Evolutionary conservation across 2,797 vertebrate genomes (phyloP), one percentile per base, ranked within the genome.

Genomic region (Miichthys miiuy): DNA sequence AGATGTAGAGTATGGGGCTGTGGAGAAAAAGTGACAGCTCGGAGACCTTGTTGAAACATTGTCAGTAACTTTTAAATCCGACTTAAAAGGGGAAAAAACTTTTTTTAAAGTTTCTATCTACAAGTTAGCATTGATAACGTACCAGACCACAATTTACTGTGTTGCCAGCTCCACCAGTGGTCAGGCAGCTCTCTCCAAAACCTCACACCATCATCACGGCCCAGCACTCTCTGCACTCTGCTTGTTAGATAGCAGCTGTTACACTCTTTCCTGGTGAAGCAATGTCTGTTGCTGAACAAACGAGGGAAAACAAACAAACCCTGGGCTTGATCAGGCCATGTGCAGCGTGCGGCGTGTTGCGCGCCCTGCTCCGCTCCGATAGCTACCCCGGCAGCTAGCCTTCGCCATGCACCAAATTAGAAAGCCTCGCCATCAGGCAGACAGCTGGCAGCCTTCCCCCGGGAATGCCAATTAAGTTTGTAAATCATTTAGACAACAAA

Each of bases 401-500:
- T 89, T 85, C 87, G 68, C 89, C 85, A 77, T 88, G 87, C 88
- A 92, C 89, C 93, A 95, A 95, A 96, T 96, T 95, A 96, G 92
- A 94, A 93, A 91, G 87, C 88, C 90, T 89, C 64, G 91, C 94
- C 95, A 96, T 95, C 93, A 94, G 95, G 93, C 94, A 92, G 94
- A 95, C 95, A 96, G 95, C 95, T 96, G 95, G 93, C 92, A 83
- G 91, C 86, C 88, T 88, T 91, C 95, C 94, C 94, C 69, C 1
- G 92, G 95, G 95, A 90, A 96, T 92, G 95, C 94, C 95, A 96
- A 96, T 96, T 96, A 96, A 95, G 94, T 96, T 95, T 94, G 95
- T 95, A 95, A 95, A 96, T 95, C 94, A 96, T 96, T 96, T 96
- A 95, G 92, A 95, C 93, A 95, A 96, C 95, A 96, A 96, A 96